Percentiles rank a stretch among this genome's conserved stretches.
These are phyloP conservation scores for Eudyptes chrysolophus DNA, from an alignment of 2,113 vertebrate genomes.

Conservation along the genomic window DNA sequence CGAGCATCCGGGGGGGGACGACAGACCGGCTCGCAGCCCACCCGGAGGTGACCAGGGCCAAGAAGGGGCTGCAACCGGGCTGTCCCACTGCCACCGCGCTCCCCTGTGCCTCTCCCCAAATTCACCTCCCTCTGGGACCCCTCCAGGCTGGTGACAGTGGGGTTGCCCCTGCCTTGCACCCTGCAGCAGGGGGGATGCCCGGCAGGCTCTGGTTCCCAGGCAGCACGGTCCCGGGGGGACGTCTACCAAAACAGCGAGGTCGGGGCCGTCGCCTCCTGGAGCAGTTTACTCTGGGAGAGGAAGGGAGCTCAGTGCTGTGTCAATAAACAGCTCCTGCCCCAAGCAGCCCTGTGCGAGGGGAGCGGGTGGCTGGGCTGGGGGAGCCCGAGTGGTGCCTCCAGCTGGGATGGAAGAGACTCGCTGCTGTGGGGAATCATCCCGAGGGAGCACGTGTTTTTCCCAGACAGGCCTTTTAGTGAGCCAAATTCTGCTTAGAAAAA, in stretches of 20 bases:
- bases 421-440: not conserved
- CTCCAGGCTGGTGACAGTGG: fast-evolving
- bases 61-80: not conserved
- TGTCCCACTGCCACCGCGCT: fast-evolving
- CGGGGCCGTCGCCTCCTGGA: not conserved
- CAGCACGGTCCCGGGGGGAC: not conserved
- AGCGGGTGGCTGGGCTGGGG: not conserved
- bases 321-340: not conserved
- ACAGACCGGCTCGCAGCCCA: not conserved
- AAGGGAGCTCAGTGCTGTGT: not conserved
- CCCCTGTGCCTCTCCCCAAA: not conserved
- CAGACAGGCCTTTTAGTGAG: not conserved
- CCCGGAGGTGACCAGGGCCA: not conserved
- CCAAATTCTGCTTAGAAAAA: not conserved
- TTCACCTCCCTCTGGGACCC: not conserved
- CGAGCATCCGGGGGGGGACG: fast-evolving
- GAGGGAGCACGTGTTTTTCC: fast-evolving
- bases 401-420: not conserved
- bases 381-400: not conserved
- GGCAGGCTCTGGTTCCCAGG: not conserved
- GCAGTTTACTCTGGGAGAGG: constrained; percentile 26
- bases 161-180: not conserved
- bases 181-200: fast-evolving
- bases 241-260: not conserved
- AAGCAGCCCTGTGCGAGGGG: not conserved